A percentile compares a stretch with the other conserved stretches of the same genome.
Conservation (phyloP, 2,888 invertebrate species). For the Eristalis intricaria region DNA sequence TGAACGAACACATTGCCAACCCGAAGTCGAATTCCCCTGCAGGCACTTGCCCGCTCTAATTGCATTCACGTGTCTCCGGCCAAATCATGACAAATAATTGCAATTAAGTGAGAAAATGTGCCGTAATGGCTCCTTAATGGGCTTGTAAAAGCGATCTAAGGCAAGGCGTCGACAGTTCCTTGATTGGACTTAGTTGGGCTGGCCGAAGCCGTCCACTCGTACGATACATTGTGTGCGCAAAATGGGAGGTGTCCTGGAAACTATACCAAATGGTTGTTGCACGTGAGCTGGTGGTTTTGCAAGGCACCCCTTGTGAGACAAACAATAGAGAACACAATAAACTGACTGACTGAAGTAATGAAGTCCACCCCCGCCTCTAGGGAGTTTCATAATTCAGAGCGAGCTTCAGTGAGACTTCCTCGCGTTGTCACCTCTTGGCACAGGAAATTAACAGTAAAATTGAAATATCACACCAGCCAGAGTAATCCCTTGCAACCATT, state of each 20-base stretch:
- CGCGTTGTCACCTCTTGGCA: neutral
- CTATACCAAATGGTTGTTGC: neutral
- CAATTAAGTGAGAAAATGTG: conserved; percentile 48
- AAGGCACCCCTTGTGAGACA: no score
- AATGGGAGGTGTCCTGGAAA: neutral
- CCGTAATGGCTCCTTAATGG: conserved; percentile 39
- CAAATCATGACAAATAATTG: conserved; percentile 26
- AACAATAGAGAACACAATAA: no score
- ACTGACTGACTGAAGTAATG: neutral
- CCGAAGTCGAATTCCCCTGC: neutral
- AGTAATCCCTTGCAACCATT: conserved; percentile 8
- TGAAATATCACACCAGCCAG: conserved; percentile 17
- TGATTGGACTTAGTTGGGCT: neutral
- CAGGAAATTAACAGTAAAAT: conserved; percentile 30
- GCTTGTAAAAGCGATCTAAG: conserved; percentile 13
- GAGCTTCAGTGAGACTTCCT: neutral
- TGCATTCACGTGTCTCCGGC: conserved; percentile 44
- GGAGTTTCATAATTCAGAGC: neutral
- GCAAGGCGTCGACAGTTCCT: neutral
- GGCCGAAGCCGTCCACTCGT: neutral
- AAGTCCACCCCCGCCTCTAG: neutral
- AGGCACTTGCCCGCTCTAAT: conserved; percentile 4
- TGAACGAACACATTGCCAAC: neutral
- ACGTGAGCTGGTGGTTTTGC: neutral
- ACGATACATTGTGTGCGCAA: neutral